Evolutionary conservation across 2,797 vertebrate species (phyloP).

Genomic region (Crypturellus tataupa): DNA sequence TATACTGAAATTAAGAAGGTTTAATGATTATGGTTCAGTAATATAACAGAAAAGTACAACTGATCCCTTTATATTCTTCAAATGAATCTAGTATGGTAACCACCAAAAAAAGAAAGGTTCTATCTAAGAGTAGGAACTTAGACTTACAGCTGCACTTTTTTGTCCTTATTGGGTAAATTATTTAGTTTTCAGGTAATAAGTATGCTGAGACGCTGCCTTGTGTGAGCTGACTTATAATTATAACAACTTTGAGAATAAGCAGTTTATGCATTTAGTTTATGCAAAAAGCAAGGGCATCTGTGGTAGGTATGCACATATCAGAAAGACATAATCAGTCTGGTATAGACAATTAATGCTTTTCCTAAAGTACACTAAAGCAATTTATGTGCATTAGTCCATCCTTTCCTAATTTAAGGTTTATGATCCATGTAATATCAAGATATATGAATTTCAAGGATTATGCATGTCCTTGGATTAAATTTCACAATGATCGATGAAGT

Average conservation of each 20-base stretch:
- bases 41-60: neutral
- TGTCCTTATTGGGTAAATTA: neutral
- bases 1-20: neutral
- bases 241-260: conserved; percentile 6
- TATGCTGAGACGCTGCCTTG: neutral
- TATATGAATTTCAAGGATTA: conserved; percentile 75
- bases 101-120: neutral
- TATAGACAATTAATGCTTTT: conserved; percentile 37
- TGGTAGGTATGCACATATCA: neutral
- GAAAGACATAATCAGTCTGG: neutral
- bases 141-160: neutral
- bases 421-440: conserved; percentile 80
- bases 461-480: conserved; percentile 71
- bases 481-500: conserved; percentile 73
- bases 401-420: conserved; percentile 80
- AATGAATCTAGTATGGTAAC: neutral
- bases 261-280: conserved; percentile 3
- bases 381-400: conserved; percentile 57
- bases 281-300: neutral
- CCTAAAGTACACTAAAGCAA: conserved; percentile 46
- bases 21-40: neutral
- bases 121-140: neutral
- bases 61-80: neutral
- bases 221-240: neutral
- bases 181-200: conserved; percentile 36